Percentiles rank a stretch among this genome's conserved stretches.
Evolutionary conservation across 2,888 invertebrate genomes (phyloP).

Genomic region (Rhodophaea formosa): DNA sequence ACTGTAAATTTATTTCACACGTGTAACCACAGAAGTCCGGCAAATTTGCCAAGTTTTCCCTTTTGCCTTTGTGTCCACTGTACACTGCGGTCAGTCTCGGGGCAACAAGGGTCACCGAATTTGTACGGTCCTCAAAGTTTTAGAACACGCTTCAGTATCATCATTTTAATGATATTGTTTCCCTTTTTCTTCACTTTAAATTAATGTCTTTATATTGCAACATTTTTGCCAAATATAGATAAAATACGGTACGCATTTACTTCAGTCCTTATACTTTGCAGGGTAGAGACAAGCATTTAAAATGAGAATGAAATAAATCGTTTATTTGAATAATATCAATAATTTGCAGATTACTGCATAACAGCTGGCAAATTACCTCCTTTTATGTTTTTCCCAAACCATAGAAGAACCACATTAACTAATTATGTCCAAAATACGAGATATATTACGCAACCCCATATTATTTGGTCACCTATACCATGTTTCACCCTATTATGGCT

Average conservation of each 20-base stretch:
- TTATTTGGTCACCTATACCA: slow-evolving; percentile 7
- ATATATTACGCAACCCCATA: neutral
- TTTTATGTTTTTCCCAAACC: neutral
- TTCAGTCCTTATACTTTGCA: too few relatives aligned
- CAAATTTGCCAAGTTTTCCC: slow-evolving; percentile 34
- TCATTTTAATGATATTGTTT: slow-evolving; percentile 61
- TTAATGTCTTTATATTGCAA: neutral
- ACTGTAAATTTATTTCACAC: slow-evolving; percentile 7
- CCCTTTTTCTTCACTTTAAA: slow-evolving; percentile 17
- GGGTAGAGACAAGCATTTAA: too few relatives aligned
- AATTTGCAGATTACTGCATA: too few relatives aligned
- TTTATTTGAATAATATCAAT: too few relatives aligned
- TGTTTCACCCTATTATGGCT: neutral
- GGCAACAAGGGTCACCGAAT: slow-evolving; percentile 35
- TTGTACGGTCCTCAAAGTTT: slow-evolving; percentile 54
- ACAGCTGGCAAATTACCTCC: neutral
- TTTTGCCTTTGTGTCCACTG: slow-evolving; percentile 28
- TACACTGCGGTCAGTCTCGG: neutral
- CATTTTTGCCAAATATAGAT: neutral
- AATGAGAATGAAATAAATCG: too few relatives aligned
- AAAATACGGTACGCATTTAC: too few relatives aligned
- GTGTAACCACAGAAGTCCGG: slow-evolving; percentile 1
- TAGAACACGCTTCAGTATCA: slow-evolving; percentile 55
- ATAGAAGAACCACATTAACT: too few relatives aligned
- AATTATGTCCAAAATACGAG: neutral